These are phyloP conservation scores for Sebastiscus tertius DNA, from an alignment of 2,797 vertebrate species.

Conservation along the genomic window DNA sequence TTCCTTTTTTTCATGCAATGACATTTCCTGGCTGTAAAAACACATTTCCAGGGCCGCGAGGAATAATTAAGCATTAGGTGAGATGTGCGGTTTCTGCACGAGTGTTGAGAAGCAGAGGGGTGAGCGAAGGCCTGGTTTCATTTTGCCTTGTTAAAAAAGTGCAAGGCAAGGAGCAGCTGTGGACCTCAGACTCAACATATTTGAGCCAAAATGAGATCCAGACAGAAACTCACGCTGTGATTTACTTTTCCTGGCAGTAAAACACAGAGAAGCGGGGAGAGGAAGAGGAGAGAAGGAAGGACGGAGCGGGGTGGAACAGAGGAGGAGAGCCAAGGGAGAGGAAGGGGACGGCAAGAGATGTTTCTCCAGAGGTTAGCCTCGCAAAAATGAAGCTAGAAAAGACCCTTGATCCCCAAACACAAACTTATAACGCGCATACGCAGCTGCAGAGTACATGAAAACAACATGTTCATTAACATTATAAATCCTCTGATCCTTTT, in stretches of 20 bases:
- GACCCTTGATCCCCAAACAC: slow-evolving; percentile 5
- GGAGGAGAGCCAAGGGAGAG: slow-evolving; percentile 46
- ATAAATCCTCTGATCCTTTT: slow-evolving; percentile 16
- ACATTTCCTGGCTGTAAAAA: slow-evolving; percentile 25
- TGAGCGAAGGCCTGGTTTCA: slow-evolving; percentile 42
- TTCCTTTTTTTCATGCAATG: neutral
- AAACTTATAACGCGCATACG: neutral
- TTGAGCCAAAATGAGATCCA: slow-evolving; percentile 72
- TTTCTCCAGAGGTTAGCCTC: slow-evolving; percentile 36
- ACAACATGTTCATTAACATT: slow-evolving; percentile 15
- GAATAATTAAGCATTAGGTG: slow-evolving; percentile 33
- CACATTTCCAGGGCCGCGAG: slow-evolving; percentile 16
- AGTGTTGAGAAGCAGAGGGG: slow-evolving; percentile 9
- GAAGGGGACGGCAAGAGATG: slow-evolving; percentile 35
- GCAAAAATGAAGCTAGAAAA: slow-evolving; percentile 8
- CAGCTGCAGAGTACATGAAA: slow-evolving; percentile 7
- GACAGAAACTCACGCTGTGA: slow-evolving; percentile 71
- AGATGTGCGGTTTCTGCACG: slow-evolving; percentile 21
- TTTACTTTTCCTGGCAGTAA: slow-evolving; percentile 82
- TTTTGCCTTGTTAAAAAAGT: slow-evolving; percentile 47
- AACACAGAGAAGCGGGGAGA: slow-evolving; percentile 56
- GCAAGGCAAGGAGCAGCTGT: slow-evolving; percentile 68
- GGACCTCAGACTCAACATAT: slow-evolving; percentile 60
- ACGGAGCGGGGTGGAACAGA: slow-evolving; percentile 36
- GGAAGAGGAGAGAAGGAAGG: slow-evolving; percentile 45